Evolutionary conservation across 2,113 vertebrate species (phyloP).

Genomic region (Oncorhynchus tshawytscha): DNA sequence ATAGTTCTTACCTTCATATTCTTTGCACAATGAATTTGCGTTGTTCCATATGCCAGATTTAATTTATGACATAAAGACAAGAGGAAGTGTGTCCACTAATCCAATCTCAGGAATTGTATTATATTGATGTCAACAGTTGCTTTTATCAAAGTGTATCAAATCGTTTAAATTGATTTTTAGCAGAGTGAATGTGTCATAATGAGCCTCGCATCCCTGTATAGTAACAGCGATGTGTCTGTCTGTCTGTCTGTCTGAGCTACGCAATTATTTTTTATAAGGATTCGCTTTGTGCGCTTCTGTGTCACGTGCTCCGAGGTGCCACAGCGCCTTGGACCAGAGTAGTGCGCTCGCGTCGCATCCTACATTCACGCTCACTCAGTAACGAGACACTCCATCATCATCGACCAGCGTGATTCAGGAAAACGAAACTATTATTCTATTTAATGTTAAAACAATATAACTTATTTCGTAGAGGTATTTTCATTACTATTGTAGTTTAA

Average conservation of each 20-base stretch:
- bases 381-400: background rate
- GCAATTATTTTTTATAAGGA: constrained; percentile 27
- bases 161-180: background rate
- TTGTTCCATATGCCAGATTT: constrained; percentile 20
- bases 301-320: constrained; percentile 63
- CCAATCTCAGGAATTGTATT: background rate
- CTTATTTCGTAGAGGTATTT: no score
- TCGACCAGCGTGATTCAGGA: no score
- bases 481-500: no score
- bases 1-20: constrained; percentile 47
- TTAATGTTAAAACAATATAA: no score
- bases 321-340: background rate
- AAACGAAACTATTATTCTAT: no score
- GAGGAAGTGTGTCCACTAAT: background rate
- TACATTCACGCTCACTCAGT: background rate
- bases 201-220: constrained; percentile 16
- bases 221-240: constrained; percentile 12
- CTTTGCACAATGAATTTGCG: background rate
- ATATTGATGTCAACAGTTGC: background rate
- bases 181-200: background rate
- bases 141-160: background rate
- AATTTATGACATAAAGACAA: constrained; percentile 7
- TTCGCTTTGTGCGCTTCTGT: constrained; percentile 41
- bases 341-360: background rate
- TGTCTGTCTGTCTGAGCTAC: constrained; percentile 12